phyloP scores from a whole-genome alignment of 2,888 invertebrate genomes.

The Chymomyza fuscimana region DNA sequence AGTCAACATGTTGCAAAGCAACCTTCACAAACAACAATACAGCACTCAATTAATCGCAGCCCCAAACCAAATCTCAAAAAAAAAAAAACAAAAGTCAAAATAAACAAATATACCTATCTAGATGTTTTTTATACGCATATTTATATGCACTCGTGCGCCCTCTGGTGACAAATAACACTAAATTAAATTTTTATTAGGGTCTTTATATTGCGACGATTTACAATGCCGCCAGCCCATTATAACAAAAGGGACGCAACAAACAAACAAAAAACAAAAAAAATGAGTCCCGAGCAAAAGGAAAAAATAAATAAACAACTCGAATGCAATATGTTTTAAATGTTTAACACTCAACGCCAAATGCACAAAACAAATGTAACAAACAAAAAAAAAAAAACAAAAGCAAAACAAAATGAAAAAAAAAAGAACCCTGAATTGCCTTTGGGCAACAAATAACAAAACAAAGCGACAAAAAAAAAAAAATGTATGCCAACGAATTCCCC shows the following conservation, averaged over 20 bases:
- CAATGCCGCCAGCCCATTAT: conserved; percentile 33
- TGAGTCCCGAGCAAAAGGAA: not conserved
- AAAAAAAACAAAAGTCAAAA: not conserved
- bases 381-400: conserved; percentile 22
- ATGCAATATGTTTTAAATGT: conserved; percentile 65
- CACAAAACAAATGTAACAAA: conserved; percentile 9
- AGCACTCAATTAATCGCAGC: conserved; percentile 11
- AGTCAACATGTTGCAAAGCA: not conserved
- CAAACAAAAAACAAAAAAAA: not conserved
- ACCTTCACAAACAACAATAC: not conserved
- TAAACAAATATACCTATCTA: not conserved
- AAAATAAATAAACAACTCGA: conserved; percentile 12
- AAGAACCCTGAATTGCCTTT: conserved; percentile 11
- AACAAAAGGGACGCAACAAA: conserved; percentile 28
- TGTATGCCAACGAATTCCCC: conserved; percentile 57
- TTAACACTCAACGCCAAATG: conserved; percentile 22
- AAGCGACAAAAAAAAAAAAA: conserved; percentile 6
- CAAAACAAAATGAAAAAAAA: conserved; percentile 11
- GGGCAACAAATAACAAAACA: conserved; percentile 35
- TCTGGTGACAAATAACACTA: conserved; percentile 71
- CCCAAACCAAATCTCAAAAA: conserved; percentile 5
- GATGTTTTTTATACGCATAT: not conserved
- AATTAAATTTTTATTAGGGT: conserved; percentile 73
- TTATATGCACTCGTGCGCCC: conserved; percentile 27
- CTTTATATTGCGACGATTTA: conserved; percentile 64